Evolutionary conservation across 1,140 invertebrate species (phyloP).

Genomic region (Pogonomyrmex barbatus): DNA sequence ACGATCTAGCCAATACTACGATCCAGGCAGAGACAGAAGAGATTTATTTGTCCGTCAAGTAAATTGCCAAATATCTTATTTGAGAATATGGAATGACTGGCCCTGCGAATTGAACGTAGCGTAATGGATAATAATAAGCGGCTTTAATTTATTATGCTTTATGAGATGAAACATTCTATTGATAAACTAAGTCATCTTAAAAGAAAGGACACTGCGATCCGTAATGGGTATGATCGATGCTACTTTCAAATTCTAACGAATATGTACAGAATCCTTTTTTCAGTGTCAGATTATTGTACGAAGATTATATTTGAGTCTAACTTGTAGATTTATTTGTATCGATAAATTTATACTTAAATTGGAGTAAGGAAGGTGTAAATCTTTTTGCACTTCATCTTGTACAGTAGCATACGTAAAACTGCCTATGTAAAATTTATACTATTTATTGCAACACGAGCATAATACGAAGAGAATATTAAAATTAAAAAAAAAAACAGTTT

Average conservation of each 20-base stretch:
- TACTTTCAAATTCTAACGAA: constrained; percentile 27
- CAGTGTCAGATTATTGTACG: not conserved
- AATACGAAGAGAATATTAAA: constrained; percentile 48
- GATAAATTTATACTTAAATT: constrained; percentile 53
- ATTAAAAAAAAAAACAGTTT: constrained; percentile 24
- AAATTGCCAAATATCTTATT: not conserved
- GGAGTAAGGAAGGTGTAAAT: constrained; percentile 2
- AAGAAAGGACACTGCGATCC: constrained; percentile 3
- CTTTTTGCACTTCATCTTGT: constrained; percentile 54
- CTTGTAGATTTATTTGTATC: constrained; percentile 37
- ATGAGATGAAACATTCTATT: constrained; percentile 30
- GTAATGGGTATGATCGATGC: constrained; percentile 2
- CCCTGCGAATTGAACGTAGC: constrained; percentile 40
- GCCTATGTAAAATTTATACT: constrained; percentile 50
- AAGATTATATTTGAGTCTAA: constrained; percentile 37
- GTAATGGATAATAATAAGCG: constrained; percentile 49
- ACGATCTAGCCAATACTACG: not conserved
- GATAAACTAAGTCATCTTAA: constrained; percentile 40
- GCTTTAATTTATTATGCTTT: constrained; percentile 45
- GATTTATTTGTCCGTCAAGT: constrained; percentile 1
- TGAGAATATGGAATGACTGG: constrained; percentile 36
- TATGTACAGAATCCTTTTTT: constrained; percentile 16
- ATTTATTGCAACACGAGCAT: constrained; percentile 44
- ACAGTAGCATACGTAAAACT: constrained; percentile 55
- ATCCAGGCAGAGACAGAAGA: constrained; percentile 2